Evolutionary conservation across 2,113 vertebrate genomes (phyloP), one percentile per base, ranked within the genome.

Genomic region (Mormyrus lacerda): DNA sequence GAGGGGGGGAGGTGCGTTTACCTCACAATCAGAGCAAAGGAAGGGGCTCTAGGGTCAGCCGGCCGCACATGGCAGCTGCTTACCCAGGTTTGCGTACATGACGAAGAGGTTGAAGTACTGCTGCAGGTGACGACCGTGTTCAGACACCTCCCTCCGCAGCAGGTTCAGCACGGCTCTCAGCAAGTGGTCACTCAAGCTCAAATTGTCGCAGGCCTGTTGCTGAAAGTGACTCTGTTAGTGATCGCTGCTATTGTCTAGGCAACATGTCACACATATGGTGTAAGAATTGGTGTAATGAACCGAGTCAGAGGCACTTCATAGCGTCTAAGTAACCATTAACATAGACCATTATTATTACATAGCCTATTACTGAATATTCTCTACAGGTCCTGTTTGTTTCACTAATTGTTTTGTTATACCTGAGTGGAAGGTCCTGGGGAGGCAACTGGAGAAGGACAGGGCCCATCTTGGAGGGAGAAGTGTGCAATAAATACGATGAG

Each of bases 101-200:
- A 99, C 98, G 91, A 99, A 99, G 91, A 99, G 97, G 92, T 99
- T 99, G 95, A 99, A 99, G 97, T 99, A 99, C 96, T 99, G 98
- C 93, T 99, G 98, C 94, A 99, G 96, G 94, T 99, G 98, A 91
- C 98, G 98, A 51, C 98, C 98, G 19, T 99, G 98, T 90, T 99
- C 98, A 21, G 98, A 99, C 82, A 99, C 98, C 95, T 99, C 98
- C 94, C 98, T 97, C 94, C 98, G 96, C 69, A 99, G 96, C 91
- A 99, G 96, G 95, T 99, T 98, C 89, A 99, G 96, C 89, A 99
- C 98, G 42, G 98, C 98, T 95, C 98, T 97, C 93, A 99, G 93
- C 91, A 99, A 95, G 92, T 99, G 98, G 95, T 99, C 98, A 91
- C 98, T 99, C 91, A 99, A 96, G 94, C 97, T 99, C 95, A 99